Conservation (phyloP, 2,113 vertebrate genomes). For the Garra rufa region DNA sequence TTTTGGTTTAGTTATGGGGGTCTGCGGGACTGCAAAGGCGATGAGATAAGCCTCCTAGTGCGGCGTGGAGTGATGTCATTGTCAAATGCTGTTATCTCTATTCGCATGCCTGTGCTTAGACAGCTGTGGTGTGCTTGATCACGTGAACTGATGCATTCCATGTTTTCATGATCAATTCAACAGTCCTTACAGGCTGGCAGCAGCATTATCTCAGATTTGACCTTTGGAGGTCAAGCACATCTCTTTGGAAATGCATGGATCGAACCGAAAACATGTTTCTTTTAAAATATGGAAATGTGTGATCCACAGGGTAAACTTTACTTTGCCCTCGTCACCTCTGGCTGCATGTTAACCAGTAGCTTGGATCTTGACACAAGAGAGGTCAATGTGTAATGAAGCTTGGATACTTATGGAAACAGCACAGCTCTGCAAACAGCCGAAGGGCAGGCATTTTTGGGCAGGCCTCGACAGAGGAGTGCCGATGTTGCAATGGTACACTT, state of each 20-base stretch:
- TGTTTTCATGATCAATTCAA: constrained; percentile 26
- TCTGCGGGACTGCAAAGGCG: constrained; percentile 12
- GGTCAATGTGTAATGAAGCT: constrained; percentile 61
- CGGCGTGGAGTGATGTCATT: constrained; percentile 20
- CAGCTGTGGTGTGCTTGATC: constrained; percentile 9
- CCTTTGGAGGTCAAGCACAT: constrained; percentile 3
- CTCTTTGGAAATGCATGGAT: background rate
- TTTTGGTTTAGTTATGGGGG: background rate
- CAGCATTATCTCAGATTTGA: constrained; percentile 16
- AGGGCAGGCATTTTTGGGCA: constrained; percentile 78
- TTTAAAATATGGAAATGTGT: background rate
- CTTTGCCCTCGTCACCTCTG: background rate
- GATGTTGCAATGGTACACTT: constrained; percentile 75
- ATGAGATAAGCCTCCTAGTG: constrained; percentile 17
- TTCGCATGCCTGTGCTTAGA: background rate
- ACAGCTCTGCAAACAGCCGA: constrained; percentile 68
- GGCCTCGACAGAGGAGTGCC: constrained; percentile 77
- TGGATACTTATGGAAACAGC: constrained; percentile 54
- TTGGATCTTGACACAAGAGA: constrained; percentile 54
- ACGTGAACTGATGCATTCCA: constrained; percentile 17
- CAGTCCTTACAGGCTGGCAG: background rate
- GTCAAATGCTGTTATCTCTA: constrained; percentile 10
- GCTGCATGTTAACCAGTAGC: constrained; percentile 38
- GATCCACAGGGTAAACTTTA: background rate
- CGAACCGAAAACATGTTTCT: background rate